Base-by-base conservation (phyloP, 2,797 vertebrate species). In the Arrhamphus sclerolepis region DNA sequence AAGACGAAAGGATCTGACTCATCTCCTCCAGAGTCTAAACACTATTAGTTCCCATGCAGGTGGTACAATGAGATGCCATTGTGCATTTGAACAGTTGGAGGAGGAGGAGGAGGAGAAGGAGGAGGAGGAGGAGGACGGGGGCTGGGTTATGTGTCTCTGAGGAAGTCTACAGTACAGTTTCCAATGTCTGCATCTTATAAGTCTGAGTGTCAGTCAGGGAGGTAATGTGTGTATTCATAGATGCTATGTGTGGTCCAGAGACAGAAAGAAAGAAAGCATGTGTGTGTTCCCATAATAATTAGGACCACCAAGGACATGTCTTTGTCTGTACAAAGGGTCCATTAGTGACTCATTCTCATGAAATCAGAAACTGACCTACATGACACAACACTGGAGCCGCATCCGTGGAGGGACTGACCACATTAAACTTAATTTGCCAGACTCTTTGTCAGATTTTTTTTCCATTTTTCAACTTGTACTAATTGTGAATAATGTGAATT, bases 1-100 rank as follows among this genome's bases (percentile, higher is more conserved):
- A 44, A 34, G 46, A 38, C 34, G 11, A 61, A 26, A 64, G 72
- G 64, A 65, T 71, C 70, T 88, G 86, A 89, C 62, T 88, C 86
- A 87, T 17, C 57, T 46, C 65, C 46, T 42, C 24, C 14, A 41
- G 26, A 78, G 74, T 71, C 72, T 53, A 74, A 76, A 82, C 77
- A 42, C 39, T 17, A 44, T 70, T 66, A 56, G 40, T 60, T 78
- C 67, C 66, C 75, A 65, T 26, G 46, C 17, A 85, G 73, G 70
- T 79, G 70, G 29, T 17, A 26, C 43, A 81, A 61, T 57, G 66
- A 78, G 68, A 72, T 58, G 0, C 56, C 18, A 71, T 81, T 84
- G 78, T 87, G 70, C 63, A 48, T 60, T 51, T 0, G 39, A 55
- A 48, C 69, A 57, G 29, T 26, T n/a, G 13, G 17, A 7, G 19